These are phyloP conservation scores for Heteronetta atricapilla DNA, from an alignment of 2,113 vertebrate genomes.

Conservation along the genomic window DNA sequence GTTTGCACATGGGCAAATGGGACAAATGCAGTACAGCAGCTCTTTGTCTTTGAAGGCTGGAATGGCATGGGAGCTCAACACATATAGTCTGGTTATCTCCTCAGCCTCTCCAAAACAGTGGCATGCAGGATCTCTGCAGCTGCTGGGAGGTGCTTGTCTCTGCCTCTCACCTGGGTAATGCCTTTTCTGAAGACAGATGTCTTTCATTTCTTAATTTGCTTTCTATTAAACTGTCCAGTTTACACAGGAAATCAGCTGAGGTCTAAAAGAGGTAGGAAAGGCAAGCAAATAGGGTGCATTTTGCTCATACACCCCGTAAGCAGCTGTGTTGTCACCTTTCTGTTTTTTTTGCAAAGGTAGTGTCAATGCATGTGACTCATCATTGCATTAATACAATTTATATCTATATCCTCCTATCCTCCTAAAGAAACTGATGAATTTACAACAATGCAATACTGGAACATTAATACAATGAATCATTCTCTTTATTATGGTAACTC, in stretches of 20 bases:
- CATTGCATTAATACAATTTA: background rate
- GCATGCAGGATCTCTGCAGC: background rate
- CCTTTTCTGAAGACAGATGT: background rate
- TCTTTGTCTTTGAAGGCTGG: background rate
- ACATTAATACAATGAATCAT: background rate
- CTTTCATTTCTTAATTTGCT: background rate
- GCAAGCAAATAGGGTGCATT: background rate
- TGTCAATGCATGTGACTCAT: background rate
- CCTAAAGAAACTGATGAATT: background rate
- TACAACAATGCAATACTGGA: background rate
- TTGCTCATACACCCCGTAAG: background rate
- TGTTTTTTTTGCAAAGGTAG: background rate
- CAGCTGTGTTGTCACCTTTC: background rate
- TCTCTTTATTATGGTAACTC: background rate
- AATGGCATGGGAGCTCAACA: background rate
- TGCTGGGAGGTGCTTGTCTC: background rate
- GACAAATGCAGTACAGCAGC: accelerated
- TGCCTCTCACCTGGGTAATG: background rate
- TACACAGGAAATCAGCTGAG: background rate
- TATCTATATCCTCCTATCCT: background rate
- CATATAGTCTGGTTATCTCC: background rate
- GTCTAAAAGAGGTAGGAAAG: background rate
- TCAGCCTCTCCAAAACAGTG: background rate
- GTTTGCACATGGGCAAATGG: background rate
- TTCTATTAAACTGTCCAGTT: background rate